phyloP scores from a whole-genome alignment of 2,888 invertebrate species.

The Choristoneura rosaceana region DNA sequence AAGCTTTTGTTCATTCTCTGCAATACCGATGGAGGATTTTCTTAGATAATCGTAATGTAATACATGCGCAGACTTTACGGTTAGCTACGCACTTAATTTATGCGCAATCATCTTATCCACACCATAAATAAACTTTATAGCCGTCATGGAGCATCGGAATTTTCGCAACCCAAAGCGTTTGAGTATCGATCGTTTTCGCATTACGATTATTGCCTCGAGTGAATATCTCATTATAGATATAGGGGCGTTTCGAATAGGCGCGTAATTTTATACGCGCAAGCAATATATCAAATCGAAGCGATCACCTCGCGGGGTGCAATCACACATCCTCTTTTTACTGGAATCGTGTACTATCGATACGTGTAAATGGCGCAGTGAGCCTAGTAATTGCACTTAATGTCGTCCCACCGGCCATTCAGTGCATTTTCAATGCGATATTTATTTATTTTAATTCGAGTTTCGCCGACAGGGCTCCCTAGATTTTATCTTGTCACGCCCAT shows the following conservation, averaged over 20 bases:
- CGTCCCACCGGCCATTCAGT: conserved; percentile 77
- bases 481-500: conserved; percentile 82
- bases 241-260: conserved; percentile 65
- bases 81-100: conserved; percentile 55
- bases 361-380: conserved; percentile 64
- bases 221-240: conserved; percentile 65
- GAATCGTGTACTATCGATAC: conserved; percentile 55
- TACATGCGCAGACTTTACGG: not conserved
- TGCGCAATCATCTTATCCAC: conserved; percentile 56
- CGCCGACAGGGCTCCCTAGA: conserved; percentile 71
- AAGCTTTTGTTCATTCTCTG: too few species aligned
- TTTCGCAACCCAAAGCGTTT: conserved; percentile 59
- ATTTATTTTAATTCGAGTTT: conserved; percentile 77
- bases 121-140: conserved; percentile 62
- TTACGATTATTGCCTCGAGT: conserved; percentile 65
- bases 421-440: conserved; percentile 77
- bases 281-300: conserved; percentile 41
- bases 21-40: too few species aligned
- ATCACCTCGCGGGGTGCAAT: conserved; percentile 53
- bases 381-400: conserved; percentile 79
- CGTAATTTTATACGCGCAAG: conserved; percentile 65
- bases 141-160: conserved; percentile 59
- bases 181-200: conserved; percentile 64
- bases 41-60: not conserved
- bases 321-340: conserved; percentile 60